Evolutionary conservation across 92 coral and sea anemone genomes (phyloP).

Genomic region (Hydrozoanthus gracilis): DNA sequence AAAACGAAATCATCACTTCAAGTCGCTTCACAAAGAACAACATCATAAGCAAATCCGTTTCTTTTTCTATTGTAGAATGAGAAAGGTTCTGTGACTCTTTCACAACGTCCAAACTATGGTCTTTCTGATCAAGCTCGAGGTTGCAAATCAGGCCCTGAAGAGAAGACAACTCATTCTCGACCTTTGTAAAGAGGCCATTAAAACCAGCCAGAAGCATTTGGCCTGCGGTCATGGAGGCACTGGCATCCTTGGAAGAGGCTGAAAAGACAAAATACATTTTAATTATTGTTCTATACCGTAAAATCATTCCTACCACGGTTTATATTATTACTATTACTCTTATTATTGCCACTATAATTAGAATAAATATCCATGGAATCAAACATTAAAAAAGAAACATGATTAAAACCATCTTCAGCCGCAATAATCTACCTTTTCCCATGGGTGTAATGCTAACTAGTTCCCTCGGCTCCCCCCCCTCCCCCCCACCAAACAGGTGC

Average conservation of each 20-base stretch:
- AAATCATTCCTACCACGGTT: background rate
- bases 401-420: no score
- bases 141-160: constrained; percentile 72
- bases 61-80: constrained; percentile 13
- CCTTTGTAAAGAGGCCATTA: constrained; percentile 96
- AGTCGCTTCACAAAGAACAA: constrained; percentile 90
- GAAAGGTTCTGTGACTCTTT: constrained; percentile 82
- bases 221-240: constrained; percentile 88
- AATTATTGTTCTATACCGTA: no score
- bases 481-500: no score
- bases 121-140: constrained; percentile 61
- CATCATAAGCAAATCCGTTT: constrained; percentile 36
- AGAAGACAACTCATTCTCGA: constrained; percentile 81
- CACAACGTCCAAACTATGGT: constrained; percentile 67
- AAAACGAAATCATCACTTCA: constrained; percentile 85
- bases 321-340: background rate
- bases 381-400: no score
- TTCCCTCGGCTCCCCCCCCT: no score
- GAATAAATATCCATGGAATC: no score
- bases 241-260: constrained; percentile 39
- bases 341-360: no score
- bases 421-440: no score
- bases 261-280: background rate
- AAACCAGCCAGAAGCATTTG: constrained; percentile 98
- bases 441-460: no score